phyloP scores from a whole-genome alignment of 2,888 invertebrate species.

The Hypomecis atomaria region DNA sequence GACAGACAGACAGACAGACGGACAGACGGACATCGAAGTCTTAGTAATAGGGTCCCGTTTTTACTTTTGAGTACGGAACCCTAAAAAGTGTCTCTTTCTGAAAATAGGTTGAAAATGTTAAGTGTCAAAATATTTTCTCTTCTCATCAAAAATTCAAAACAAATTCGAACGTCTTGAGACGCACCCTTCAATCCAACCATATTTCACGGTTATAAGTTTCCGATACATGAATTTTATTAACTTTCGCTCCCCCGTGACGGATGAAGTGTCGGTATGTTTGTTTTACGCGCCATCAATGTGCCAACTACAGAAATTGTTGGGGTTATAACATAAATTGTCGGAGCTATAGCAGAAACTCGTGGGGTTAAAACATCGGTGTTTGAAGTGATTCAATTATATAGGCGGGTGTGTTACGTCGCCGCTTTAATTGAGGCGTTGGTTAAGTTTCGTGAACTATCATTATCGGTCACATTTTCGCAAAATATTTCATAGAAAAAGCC shows the following conservation, averaged over 20 bases:
- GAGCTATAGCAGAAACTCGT: slow-evolving; percentile 26
- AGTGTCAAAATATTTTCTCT: slow-evolving; percentile 28
- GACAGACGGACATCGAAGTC: no score
- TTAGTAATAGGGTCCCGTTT: no score
- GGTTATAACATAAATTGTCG: slow-evolving; percentile 46
- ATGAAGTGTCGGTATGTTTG: slow-evolving; percentile 77
- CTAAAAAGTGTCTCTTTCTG: no score
- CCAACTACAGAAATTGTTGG: slow-evolving; percentile 63
- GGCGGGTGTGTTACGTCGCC: slow-evolving; percentile 52
- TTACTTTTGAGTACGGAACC: no score
- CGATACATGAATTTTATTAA: slow-evolving; percentile 85
- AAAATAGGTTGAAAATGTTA: no score
- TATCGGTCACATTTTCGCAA: background rate
- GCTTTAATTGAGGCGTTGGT: slow-evolving; percentile 21
- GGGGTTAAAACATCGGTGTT: slow-evolving; percentile 24
- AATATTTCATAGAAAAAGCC: background rate
- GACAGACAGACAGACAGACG: no score
- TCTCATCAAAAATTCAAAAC: slow-evolving; percentile 53
- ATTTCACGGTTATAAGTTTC: slow-evolving; percentile 82
- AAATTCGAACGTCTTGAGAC: slow-evolving; percentile 57
- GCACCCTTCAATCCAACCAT: slow-evolving; percentile 73
- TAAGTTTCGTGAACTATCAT: slow-evolving; percentile 16
- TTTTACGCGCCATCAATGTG: slow-evolving; percentile 81
- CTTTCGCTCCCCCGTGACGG: slow-evolving; percentile 72
- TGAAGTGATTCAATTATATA: slow-evolving; percentile 58